Evolutionary conservation across 1,140 invertebrate genomes (phyloP).

Genomic region (Bombus affinis): DNA sequence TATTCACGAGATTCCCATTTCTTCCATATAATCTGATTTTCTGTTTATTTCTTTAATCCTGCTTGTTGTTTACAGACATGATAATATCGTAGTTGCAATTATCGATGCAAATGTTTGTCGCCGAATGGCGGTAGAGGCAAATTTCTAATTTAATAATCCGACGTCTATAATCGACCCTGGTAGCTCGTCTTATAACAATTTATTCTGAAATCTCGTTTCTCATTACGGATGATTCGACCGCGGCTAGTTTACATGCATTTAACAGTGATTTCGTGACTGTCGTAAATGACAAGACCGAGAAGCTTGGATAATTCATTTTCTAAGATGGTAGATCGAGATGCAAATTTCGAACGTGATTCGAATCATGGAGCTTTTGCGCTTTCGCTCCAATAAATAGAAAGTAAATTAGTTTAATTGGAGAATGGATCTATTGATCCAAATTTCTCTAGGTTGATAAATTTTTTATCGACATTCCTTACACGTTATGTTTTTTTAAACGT

Average conservation of each 20-base stretch:
- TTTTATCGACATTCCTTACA: too few species aligned
- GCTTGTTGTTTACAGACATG: too few species aligned
- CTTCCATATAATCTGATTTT: not conserved
- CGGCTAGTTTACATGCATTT: not conserved
- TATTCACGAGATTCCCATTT: not conserved
- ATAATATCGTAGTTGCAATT: too few species aligned
- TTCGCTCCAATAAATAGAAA: not conserved
- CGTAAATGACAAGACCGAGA: not conserved
- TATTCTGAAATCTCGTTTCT: not conserved
- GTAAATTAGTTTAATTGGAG: not conserved
- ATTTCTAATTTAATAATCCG: not conserved
- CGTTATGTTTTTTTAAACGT: too few species aligned
- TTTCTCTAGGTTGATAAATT: not conserved
- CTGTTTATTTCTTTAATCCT: not conserved
- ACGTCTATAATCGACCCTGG: not conserved
- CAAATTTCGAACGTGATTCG: not conserved
- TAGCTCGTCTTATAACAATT: slow-evolving; percentile 6
- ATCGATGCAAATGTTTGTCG: slow-evolving; percentile 14
- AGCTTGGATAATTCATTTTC: not conserved
- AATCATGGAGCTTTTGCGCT: not conserved
- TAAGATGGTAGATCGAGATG: not conserved
- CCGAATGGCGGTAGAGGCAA: not conserved
- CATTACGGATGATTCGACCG: not conserved
- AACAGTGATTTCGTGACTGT: not conserved
- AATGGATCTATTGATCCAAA: not conserved